Percentiles rank a stretch among this genome's conserved stretches.
These are phyloP conservation scores for Lysiphlebus fabarum DNA, from an alignment of 1,140 invertebrate species.

Conservation along the genomic window DNA sequence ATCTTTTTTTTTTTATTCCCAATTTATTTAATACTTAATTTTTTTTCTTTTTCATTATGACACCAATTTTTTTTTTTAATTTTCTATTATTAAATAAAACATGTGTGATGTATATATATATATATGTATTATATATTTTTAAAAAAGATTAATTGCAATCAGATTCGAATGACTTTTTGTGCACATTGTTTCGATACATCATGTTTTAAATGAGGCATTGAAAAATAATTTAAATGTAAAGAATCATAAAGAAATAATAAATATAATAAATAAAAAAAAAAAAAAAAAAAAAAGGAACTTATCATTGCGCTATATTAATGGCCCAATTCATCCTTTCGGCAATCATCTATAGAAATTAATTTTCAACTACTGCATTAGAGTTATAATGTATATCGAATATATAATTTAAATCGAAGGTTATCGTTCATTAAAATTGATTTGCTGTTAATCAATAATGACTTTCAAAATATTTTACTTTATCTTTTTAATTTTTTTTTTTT, in stretches of 20 bases:
- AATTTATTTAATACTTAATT: no score
- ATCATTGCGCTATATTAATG: slow-evolving; percentile 15
- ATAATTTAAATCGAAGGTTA: slow-evolving; percentile 3
- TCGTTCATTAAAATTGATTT: slow-evolving; percentile 11
- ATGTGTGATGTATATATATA: no score
- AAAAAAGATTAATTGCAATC: slow-evolving; percentile 13
- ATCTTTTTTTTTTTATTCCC: no score
- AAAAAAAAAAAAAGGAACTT: slow-evolving; percentile 12
- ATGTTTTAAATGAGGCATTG: not conserved
- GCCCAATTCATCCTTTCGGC: slow-evolving; percentile 12
- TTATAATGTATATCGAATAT: not conserved
- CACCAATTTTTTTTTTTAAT: not conserved
- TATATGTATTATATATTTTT: no score
- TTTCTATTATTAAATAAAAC: not conserved
- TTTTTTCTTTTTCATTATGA: no score
- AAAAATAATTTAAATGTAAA: not conserved
- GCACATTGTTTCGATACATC: slow-evolving; percentile 12
- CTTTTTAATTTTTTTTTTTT: no score
- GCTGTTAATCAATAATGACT: not conserved
- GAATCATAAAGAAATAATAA: not conserved
- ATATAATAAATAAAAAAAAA: not conserved
- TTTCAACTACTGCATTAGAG: not conserved
- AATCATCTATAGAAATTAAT: slow-evolving; percentile 11
- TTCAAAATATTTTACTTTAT: no score
- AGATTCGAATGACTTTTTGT: not conserved